phyloP scores from a whole-genome alignment of 2,113 vertebrate species.

The Carettochelys insculpta region DNA sequence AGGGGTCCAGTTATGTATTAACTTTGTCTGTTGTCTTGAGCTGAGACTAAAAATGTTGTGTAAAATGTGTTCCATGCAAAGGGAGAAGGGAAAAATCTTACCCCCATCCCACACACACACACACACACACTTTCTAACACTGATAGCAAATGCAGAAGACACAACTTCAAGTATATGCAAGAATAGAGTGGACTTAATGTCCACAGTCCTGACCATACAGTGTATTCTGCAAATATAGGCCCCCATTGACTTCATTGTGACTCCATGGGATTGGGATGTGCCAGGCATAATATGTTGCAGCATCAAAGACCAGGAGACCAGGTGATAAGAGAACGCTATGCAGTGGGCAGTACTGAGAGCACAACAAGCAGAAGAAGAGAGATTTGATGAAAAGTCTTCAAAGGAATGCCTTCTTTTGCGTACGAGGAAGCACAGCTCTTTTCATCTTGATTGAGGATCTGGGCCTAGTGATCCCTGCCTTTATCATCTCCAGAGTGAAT shows the following conservation, averaged over 20 bases:
- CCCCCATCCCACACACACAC: not conserved
- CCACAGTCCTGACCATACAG: not conserved
- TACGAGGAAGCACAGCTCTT: not conserved
- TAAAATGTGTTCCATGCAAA: not conserved
- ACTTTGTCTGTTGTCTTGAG: not conserved
- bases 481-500: not conserved
- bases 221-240: not conserved
- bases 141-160: not conserved
- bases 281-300: rapidly evolving
- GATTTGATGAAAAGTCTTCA: not conserved
- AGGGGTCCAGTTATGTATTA: not conserved
- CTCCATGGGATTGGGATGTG: not conserved
- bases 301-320: rapidly evolving
- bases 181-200: not conserved
- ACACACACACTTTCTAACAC: rapidly evolving
- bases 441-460: slow-evolving; percentile 22
- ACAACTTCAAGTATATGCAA: not conserved
- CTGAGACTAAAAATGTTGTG: not conserved
- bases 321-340: not conserved
- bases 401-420: not conserved
- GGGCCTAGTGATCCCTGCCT: not conserved
- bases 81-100: not conserved
- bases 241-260: not conserved
- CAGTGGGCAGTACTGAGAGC: not conserved
- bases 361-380: not conserved